Evolutionary conservation across 2,797 vertebrate genomes (phyloP).

Genomic region (Lepus townsendii): DNA sequence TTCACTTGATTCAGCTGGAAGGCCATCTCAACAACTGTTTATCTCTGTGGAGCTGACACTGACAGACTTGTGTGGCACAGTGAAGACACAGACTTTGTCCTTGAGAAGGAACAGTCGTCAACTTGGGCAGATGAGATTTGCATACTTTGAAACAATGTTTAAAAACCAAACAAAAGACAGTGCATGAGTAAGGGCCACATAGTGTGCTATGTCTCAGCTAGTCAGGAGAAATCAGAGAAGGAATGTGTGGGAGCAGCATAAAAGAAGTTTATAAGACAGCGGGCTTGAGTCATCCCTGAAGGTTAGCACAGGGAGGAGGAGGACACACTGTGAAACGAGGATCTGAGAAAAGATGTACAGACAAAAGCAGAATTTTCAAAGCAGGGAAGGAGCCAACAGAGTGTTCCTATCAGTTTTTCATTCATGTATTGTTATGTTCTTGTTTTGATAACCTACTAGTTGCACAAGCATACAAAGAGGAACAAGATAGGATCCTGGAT

Average conservation of each 20-base stretch:
- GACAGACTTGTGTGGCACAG: neutral
- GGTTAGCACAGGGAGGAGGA: neutral
- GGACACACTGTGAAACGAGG: neutral
- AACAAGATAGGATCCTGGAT: neutral
- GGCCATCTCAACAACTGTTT: slow-evolving; percentile 21
- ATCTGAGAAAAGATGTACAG: neutral
- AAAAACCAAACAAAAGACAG: slow-evolving; percentile 40
- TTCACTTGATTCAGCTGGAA: slow-evolving; percentile 57
- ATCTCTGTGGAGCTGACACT: neutral
- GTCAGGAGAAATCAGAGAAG: neutral
- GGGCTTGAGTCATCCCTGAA: neutral
- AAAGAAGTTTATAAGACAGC: neutral
- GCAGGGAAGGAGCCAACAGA: neutral
- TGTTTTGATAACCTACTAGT: neutral
- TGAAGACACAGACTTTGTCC: slow-evolving; percentile 29
- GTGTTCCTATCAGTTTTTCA: neutral
- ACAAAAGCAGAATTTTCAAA: slow-evolving; percentile 11
- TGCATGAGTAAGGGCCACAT: neutral
- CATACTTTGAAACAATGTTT: slow-evolving; percentile 57
- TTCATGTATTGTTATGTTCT: neutral
- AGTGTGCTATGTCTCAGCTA: neutral
- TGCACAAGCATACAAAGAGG: neutral
- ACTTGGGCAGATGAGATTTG: slow-evolving; percentile 50
- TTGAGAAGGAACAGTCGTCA: slow-evolving; percentile 65
- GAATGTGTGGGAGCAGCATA: neutral